Conservation (phyloP, 2,888 invertebrate species). For the Hirtodrosophila trivittata region DNA sequence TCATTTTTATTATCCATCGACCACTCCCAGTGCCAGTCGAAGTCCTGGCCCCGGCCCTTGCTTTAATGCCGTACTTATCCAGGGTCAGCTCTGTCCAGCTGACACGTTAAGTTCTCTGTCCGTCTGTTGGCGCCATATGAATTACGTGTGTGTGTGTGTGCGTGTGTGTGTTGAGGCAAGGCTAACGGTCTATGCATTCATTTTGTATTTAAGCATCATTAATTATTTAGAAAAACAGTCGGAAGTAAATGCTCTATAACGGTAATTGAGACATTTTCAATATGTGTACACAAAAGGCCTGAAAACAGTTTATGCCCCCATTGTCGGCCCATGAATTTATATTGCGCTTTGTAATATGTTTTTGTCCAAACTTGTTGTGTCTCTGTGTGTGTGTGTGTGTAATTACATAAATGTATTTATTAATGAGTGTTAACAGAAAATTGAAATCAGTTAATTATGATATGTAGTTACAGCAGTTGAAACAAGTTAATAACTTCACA, state of each 20-base stretch:
- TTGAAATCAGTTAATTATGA: constrained; percentile 60
- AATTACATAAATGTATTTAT: constrained; percentile 42
- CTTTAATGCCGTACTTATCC: not conserved
- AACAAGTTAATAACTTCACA: too few relatives aligned
- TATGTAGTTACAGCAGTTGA: constrained; percentile 12
- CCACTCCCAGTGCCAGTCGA: constrained; percentile 2
- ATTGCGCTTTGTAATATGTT: constrained; percentile 48
- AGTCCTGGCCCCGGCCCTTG: not conserved
- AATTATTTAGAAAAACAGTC: constrained; percentile 78
- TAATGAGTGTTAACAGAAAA: constrained; percentile 59
- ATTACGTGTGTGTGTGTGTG: constrained; percentile 56
- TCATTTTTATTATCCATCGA: constrained; percentile 71
- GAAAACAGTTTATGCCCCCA: constrained; percentile 53
- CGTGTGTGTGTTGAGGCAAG: constrained; percentile 7
- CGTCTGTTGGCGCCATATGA: constrained; percentile 34
- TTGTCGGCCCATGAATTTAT: constrained; percentile 51
- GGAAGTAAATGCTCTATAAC: constrained; percentile 73
- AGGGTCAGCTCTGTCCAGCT: constrained; percentile 37
- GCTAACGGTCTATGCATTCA: constrained; percentile 34
- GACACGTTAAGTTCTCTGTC: constrained; percentile 43
- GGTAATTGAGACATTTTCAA: constrained; percentile 81
- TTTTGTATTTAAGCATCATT: constrained; percentile 75
- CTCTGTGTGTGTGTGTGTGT: constrained; percentile 13
- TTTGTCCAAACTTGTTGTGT: not conserved
- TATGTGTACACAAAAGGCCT: constrained; percentile 55